Percentiles rank a stretch among this genome's conserved stretches.
These are phyloP conservation scores for Probosciger aterrimus DNA, from an alignment of 2,113 vertebrate species.

Conservation along the genomic window DNA sequence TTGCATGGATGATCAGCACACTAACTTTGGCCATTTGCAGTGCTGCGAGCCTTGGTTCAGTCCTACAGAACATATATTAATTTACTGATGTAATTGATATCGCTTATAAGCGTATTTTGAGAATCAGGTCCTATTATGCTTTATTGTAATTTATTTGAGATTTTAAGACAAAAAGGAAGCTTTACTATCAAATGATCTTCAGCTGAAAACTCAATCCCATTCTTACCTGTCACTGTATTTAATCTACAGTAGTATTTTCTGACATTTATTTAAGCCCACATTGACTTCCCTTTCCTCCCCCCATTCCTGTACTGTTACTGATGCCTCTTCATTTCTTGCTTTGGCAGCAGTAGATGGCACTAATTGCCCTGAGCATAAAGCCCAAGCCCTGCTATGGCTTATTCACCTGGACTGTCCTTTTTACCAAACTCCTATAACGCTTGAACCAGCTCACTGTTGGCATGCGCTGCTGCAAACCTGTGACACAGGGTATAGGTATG, in stretches of 20 bases:
- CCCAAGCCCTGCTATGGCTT: background rate
- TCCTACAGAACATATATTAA: background rate
- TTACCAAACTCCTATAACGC: accelerated
- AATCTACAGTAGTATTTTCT: background rate
- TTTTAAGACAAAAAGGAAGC: background rate
- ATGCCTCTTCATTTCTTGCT: background rate
- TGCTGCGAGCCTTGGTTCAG: background rate
- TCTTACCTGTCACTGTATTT: background rate
- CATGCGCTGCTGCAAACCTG: accelerated
- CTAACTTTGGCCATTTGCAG: background rate
- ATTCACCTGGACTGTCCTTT: background rate
- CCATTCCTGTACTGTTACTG: background rate
- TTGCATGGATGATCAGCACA: background rate
- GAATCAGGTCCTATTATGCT: background rate
- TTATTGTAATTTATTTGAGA: background rate
- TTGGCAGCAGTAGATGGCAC: background rate
- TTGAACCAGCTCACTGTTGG: background rate
- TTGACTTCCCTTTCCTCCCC: background rate
- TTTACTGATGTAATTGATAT: background rate
- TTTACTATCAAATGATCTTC: background rate
- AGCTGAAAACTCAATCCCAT: background rate
- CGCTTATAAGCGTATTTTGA: background rate
- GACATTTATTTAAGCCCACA: background rate
- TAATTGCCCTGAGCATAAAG: accelerated
- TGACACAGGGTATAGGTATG: accelerated